Evolutionary conservation across 1,140 invertebrate genomes (phyloP).

Genomic region (Atta colombica): DNA sequence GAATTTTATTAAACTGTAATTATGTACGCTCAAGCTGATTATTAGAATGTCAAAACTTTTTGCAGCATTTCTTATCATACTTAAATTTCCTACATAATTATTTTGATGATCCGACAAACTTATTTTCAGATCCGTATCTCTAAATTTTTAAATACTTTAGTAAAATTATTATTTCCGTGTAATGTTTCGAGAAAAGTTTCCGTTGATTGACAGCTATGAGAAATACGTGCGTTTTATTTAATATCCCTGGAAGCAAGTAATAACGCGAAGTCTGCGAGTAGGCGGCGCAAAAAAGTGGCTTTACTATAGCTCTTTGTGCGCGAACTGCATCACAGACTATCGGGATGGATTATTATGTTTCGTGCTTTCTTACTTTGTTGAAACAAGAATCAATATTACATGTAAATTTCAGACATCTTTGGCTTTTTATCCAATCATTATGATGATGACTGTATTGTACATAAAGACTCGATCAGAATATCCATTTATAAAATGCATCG

Average conservation of each 20-base stretch:
- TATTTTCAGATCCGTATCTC: too few relatives aligned
- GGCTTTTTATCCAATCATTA: constrained; percentile 25
- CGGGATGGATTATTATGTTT: constrained; percentile 18
- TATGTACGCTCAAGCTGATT: too few relatives aligned
- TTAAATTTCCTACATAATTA: too few relatives aligned
- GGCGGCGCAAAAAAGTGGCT: constrained; percentile 25
- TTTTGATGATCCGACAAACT: too few relatives aligned
- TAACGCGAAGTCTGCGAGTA: constrained; percentile 6
- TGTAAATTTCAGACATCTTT: constrained; percentile 32
- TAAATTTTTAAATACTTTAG: too few relatives aligned
- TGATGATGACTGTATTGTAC: not conserved
- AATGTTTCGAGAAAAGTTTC: not conserved
- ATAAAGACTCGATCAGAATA: constrained; percentile 1
- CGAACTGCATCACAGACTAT: not conserved
- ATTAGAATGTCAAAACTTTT: too few relatives aligned
- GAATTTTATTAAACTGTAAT: too few relatives aligned
- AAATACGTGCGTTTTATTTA: constrained; percentile 35
- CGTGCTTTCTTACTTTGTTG: not conserved
- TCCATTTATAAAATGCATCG: not conserved
- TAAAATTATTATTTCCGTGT: too few relatives aligned
- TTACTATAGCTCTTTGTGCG: not conserved
- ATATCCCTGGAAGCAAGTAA: constrained; percentile 17
- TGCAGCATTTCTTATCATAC: too few relatives aligned
- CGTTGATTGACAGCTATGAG: constrained; percentile 8
- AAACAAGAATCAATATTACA: constrained; percentile 35